Percentiles rank a stretch among this genome's conserved stretches.
Conservation (phyloP, 2,113 vertebrate species). For the Electrona antarctica region DNA sequence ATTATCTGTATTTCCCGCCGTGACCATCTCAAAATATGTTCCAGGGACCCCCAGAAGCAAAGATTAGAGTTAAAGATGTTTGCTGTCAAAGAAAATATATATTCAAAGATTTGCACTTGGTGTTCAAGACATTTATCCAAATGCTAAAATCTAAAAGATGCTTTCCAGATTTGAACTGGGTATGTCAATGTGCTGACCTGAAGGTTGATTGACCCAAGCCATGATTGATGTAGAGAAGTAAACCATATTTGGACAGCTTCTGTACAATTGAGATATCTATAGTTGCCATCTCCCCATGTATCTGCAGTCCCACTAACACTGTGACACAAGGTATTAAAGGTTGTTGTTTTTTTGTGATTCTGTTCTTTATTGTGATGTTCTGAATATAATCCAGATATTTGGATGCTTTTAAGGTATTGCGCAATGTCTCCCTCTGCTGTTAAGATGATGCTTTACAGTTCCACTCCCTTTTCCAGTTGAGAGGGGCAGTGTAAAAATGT, state of each 20-base stretch:
- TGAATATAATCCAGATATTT: too few species aligned
- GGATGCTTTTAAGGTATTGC: neutral
- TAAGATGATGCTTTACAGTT: neutral
- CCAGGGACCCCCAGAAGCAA: too few species aligned
- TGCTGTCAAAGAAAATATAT: too few species aligned
- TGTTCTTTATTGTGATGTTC: constrained; percentile 16
- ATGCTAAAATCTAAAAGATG: too few species aligned
- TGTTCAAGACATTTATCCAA: too few species aligned
- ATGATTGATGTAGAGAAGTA: constrained; percentile 41
- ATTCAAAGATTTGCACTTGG: too few species aligned
- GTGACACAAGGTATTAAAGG: constrained; percentile 84
- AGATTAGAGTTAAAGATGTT: too few species aligned
- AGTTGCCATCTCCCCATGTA: constrained; percentile 73
- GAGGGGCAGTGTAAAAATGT: neutral
- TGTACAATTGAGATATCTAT: constrained; percentile 67
- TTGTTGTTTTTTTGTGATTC: constrained; percentile 63
- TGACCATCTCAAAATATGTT: too few species aligned
- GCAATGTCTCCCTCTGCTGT: constrained; percentile 50
- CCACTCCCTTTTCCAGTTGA: neutral
- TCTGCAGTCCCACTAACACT: constrained; percentile 89
- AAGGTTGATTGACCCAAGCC: constrained; percentile 17
- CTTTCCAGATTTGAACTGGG: neutral
- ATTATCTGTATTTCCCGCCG: too few species aligned
- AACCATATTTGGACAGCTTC: constrained; percentile 76
- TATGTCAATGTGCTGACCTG: constrained; percentile 13